These are phyloP conservation scores for Arctocebus calabarensis DNA, from an alignment of 2,797 vertebrate species.

Conservation along the genomic window DNA sequence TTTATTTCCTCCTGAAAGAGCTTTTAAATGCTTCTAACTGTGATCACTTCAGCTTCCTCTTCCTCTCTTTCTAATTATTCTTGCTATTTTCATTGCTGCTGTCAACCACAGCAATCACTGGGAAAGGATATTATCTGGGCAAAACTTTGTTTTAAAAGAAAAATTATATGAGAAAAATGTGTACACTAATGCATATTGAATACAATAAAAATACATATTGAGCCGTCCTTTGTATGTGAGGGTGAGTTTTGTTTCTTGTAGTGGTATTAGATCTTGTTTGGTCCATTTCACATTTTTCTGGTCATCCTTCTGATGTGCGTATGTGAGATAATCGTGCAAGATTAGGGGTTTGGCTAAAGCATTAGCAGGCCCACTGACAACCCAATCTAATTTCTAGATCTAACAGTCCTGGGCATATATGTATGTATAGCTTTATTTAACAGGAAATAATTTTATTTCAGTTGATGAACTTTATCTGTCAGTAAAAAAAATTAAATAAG, in stretches of 20 bases:
- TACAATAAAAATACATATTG: background rate
- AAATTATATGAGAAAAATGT: background rate
- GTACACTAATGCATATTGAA: background rate
- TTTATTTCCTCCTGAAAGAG: background rate
- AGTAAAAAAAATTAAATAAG: slow-evolving; percentile 41
- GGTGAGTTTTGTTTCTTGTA: background rate
- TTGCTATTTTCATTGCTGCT: slow-evolving; percentile 8
- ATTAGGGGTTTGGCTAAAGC: background rate
- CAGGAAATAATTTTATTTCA: slow-evolving; percentile 24
- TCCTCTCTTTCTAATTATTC: background rate
- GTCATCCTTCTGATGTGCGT: background rate
- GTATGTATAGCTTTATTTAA: slow-evolving; percentile 24
- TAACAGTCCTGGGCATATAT: background rate
- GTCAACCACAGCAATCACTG: background rate
- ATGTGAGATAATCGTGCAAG: background rate
- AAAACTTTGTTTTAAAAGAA: slow-evolving; percentile 17
- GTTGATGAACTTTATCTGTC: slow-evolving; percentile 35
- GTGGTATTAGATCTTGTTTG: background rate
- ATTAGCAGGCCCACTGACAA: background rate
- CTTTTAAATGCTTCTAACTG: slow-evolving; percentile 25
- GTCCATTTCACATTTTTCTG: background rate
- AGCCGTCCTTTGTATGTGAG: background rate
- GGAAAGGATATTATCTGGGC: background rate
- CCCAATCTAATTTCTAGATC: background rate
- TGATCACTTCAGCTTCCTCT: background rate